phyloP scores from a whole-genome alignment of 2,888 invertebrate species.

The Hypolimnas misippus region DNA sequence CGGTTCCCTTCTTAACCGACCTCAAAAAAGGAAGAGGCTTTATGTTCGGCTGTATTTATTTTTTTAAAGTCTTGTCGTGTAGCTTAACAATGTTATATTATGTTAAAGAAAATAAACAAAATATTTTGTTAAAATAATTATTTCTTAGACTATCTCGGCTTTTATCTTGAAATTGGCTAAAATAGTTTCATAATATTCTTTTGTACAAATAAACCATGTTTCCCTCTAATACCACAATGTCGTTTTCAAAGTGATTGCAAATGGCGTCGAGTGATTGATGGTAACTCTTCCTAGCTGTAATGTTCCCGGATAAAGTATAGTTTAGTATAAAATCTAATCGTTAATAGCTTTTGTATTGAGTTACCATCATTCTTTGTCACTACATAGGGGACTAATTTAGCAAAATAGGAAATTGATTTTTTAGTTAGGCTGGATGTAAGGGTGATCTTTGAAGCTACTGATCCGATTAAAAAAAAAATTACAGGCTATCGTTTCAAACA shows the following conservation, averaged over 20 bases:
- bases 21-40: no score
- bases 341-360: constrained; percentile 28
- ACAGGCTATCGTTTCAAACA: no score
- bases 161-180: not conserved
- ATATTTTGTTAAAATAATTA: no score
- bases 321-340: constrained; percentile 10
- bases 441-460: no score
- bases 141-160: not conserved
- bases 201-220: constrained; percentile 2
- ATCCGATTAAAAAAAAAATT: no score
- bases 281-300: constrained; percentile 17
- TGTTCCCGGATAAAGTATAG: constrained; percentile 21
- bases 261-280: constrained; percentile 42
- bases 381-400: not conserved
- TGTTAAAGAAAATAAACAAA: no score
- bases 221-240: constrained; percentile 9
- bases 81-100: no score
- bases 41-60: no score
- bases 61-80: no score
- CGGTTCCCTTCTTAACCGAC: no score
- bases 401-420: not conserved
- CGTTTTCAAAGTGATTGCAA: constrained; percentile 31
- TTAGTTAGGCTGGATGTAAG: no score
- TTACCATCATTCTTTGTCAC: constrained; percentile 22
- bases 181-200: not conserved